Evolutionary conservation across 2,888 invertebrate species (phyloP), one percentile per base, ranked within the genome.

Genomic region (Rhyacophila evoluta): DNA sequence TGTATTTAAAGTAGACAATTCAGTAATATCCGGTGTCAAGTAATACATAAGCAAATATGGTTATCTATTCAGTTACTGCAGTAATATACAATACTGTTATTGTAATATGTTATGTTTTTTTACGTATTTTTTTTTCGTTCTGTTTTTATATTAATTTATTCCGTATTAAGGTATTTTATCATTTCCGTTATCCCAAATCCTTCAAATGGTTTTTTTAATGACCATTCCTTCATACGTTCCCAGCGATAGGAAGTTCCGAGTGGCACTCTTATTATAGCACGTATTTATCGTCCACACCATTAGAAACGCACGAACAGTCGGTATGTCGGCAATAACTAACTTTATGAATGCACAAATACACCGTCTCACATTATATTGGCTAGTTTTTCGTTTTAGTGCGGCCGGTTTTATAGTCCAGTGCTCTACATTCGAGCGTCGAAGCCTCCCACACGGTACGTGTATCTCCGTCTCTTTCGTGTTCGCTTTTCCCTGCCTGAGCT

Each of bases 271-370:
- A 55, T 12, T 2, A 55, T 12, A 25, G 12, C 55, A 55, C 55
- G 55, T 55, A 55, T 55, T 55, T 55, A 55, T 55, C 55, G 55
- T 55, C 19, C 55, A 55, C 55, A 19, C 55, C 19, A 55, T 55
- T 55, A 55, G 55, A 55, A 19, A 55, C 55, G 55, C 55, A 55
- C 55, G 55, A 55, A 55, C 55, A 55, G 19, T 19, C 55, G 19
- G 55, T 55, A 55, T 55, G 55, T 55, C 10, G 55, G 55, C 55
- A 55, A 55, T 55, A 55, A 55, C 55, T 55, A 19, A 55, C 25
- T 55, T 55, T 55, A 55, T 55, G 55, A 55, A 55, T 55, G 55
- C 55, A 55, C 55, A 55, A 55, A 55, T 55, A 55, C 55, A 55
- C 55, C 55, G 55, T 55, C 55, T 55, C 55, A 19, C 55, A 55